Conservation (phyloP, 2,113 vertebrate genomes). For the Caloenas nicobarica region DNA sequence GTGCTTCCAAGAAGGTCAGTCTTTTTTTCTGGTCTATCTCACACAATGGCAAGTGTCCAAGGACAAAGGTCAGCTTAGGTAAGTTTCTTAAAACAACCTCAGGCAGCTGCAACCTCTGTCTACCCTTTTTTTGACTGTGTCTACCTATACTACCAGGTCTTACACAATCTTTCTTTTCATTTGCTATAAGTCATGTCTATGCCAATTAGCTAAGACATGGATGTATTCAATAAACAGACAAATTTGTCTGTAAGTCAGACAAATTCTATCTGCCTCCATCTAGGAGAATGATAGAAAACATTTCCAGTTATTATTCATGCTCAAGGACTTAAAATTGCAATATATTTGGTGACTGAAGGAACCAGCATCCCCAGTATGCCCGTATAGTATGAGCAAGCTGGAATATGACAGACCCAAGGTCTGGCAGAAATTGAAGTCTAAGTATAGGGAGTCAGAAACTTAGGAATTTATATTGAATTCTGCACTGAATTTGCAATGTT, state of each 20-base stretch:
- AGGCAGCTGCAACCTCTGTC: neutral
- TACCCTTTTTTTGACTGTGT: neutral
- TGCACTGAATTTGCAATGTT: neutral
- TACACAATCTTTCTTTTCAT: neutral
- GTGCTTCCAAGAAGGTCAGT: neutral
- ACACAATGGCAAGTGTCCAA: neutral
- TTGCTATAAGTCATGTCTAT: neutral
- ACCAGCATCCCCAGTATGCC: neutral
- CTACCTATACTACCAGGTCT: neutral
- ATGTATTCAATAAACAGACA: neutral
- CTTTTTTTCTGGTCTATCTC: neutral
- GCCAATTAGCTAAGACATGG: neutral
- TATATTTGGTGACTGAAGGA: neutral
- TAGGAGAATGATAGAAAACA: neutral
- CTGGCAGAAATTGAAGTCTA: neutral
- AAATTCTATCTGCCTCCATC: neutral
- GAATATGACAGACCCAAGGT: neutral
- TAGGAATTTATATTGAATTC: neutral
- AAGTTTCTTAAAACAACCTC: neutral
- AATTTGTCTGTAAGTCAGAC: neutral
- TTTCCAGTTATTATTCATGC: neutral
- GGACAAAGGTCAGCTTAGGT: neutral
- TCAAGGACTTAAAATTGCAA: neutral
- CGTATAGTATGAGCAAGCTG: neutral
- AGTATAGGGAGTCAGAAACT: neutral